Percentiles rank a stretch among this genome's conserved stretches.
phyloP scores from a whole-genome alignment of 2,113 vertebrate species.

The Rhegmatorhina hoffmannsi region DNA sequence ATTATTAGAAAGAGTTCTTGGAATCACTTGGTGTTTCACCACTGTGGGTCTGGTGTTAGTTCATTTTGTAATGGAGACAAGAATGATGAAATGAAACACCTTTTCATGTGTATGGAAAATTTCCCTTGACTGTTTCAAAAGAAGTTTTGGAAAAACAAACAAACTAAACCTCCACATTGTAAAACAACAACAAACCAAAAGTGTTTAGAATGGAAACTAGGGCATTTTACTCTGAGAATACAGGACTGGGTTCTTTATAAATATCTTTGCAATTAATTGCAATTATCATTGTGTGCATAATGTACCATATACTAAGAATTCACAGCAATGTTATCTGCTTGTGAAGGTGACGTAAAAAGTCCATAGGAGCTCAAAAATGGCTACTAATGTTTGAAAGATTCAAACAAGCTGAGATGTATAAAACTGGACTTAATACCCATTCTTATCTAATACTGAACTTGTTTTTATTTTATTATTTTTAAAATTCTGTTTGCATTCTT shows the following conservation, averaged over 20 bases:
- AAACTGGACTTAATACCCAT: background rate
- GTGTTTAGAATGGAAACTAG: background rate
- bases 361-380: background rate
- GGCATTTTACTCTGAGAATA: background rate
- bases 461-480: background rate
- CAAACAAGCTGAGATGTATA: background rate
- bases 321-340: background rate
- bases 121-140: background rate
- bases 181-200: rapidly evolving
- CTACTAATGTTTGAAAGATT: background rate
- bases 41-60: background rate
- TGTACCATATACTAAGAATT: background rate
- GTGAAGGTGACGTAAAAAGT: background rate
- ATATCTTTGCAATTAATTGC: slow-evolving; percentile 1
- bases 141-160: rapidly evolving
- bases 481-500: background rate
- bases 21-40: background rate
- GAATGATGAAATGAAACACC: background rate
- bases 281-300: background rate
- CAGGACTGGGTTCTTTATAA: background rate
- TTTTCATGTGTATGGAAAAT: background rate
- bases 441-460: background rate
- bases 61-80: background rate
- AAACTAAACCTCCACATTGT: rapidly evolving
- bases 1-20: background rate